Evolutionary conservation across 1,140 invertebrate genomes (phyloP), one percentile per base, ranked within the genome.

Genomic region (Rhagoletis zephyria): DNA sequence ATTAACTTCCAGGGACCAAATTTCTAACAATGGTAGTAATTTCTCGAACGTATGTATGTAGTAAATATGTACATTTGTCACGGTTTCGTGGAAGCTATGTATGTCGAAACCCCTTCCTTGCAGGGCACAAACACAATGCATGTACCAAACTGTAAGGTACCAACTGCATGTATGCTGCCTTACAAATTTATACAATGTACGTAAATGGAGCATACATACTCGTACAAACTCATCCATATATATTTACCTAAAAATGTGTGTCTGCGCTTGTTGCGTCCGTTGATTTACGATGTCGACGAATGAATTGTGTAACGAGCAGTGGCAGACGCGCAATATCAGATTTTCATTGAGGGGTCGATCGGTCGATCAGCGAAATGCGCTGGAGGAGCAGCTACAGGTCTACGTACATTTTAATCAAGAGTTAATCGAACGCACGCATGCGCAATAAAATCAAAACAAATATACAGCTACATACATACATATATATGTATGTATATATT

Each of bases 341-440:
- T 64, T 85, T 85, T 85, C 77, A 85, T 87, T 85, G 74, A 65
- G 85, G 56, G 19, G 56, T 4, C 81, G 19, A 14, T 19, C 12
- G 6, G 30, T 30, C n/a, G 10, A 16, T 48, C 64, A 51, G 45
- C 2, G 1, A 77, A 74, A 19, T 51, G 45, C 16, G 16, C 16
- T 2, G 16, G 45, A n/a, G 45, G 51, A 5, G n/a, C 48, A 77
- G 70, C 10, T 56, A 7, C 51, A 56, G 5, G 10, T 10, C 5
- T 56, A 56, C 10, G 51, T 56, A 56, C 91, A 90, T 91, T 92
- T 91, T 91, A 91, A 91, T 91, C 91, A 91, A 92, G 90, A 92
- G 90, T 91, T 89, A 92, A 92, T 92, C 91, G 91, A 92, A 91
- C 90, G 90, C 91, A 92, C 91, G 91, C 91, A 92, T 92, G 91